These are phyloP conservation scores for Cydia amplana DNA, from an alignment of 1,140 invertebrate genomes.

Conservation along the genomic window DNA sequence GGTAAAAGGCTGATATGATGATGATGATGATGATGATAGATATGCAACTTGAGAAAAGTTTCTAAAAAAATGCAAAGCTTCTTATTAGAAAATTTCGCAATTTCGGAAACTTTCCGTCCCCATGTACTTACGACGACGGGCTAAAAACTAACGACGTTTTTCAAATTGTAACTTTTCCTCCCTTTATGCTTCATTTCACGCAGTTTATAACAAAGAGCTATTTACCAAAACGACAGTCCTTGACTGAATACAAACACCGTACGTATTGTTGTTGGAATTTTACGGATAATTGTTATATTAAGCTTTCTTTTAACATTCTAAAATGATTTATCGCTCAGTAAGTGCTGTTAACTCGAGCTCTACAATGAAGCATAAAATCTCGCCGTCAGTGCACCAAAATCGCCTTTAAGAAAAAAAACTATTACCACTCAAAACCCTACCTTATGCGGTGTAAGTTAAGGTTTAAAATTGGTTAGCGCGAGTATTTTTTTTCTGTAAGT, in stretches of 20 bases:
- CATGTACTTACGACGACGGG: too few species aligned
- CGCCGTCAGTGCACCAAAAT: conserved; percentile 42
- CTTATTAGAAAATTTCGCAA: too few species aligned
- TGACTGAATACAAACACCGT: conserved; percentile 19
- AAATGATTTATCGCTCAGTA: conserved; percentile 31
- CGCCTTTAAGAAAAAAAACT: conserved; percentile 34
- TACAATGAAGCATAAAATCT: conserved; percentile 57
- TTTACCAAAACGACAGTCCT: conserved; percentile 7
- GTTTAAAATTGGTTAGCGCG: conserved; percentile 35
- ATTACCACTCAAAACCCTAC: neutral
- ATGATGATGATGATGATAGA: too few species aligned
- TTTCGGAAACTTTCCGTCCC: too few species aligned
- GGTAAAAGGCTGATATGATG: too few species aligned
- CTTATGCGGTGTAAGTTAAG: conserved; percentile 31
- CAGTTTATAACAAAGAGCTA: neutral
- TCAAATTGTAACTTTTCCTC: neutral
- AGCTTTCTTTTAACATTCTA: conserved; percentile 17
- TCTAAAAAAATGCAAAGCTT: too few species aligned
- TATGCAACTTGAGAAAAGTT: too few species aligned
- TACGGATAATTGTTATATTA: conserved; percentile 31
- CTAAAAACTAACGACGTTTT: neutral
- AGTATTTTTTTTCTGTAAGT: conserved; percentile 42
- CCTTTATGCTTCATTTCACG: neutral
- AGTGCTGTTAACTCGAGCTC: conserved; percentile 39
- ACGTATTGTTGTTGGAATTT: conserved; percentile 28